A percentile compares a stretch with the other conserved stretches of the same genome.
Conservation (phyloP, 2,888 invertebrate species). For the Mimumesa dahlbomi region DNA sequence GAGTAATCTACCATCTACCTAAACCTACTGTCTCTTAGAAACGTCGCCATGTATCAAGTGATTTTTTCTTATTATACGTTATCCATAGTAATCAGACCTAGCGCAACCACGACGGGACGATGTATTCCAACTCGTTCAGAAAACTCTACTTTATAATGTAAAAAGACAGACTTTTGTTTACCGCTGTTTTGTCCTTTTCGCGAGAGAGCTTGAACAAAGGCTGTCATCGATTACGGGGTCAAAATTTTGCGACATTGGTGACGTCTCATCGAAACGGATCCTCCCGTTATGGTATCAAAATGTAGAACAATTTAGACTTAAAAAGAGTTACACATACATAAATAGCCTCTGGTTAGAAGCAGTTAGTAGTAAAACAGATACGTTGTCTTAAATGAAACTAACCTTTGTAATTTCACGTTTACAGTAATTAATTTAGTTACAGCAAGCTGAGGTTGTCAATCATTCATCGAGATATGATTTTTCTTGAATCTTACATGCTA, state of each 20-base stretch:
- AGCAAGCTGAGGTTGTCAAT: slow-evolving; percentile 48
- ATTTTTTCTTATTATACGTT: slow-evolving; percentile 68
- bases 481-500: no score
- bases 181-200: no score
- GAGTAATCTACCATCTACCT: slow-evolving; percentile 80
- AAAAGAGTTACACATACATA: slow-evolving; percentile 70
- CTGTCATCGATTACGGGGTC: no score
- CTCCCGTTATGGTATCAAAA: slow-evolving; percentile 71
- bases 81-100: slow-evolving; percentile 58
- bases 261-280: slow-evolving; percentile 46
- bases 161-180: background rate
- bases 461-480: no score
- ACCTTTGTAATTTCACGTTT: slow-evolving; percentile 72
- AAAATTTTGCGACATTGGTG: no score
- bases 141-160: background rate
- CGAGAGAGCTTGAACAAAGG: no score
- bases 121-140: background rate
- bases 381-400: slow-evolving; percentile 71
- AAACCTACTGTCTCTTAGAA: slow-evolving; percentile 78
- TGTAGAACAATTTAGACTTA: slow-evolving; percentile 75
- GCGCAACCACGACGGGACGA: slow-evolving; percentile 54
- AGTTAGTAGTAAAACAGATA: slow-evolving; percentile 68
- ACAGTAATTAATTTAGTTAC: slow-evolving; percentile 62
- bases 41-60: slow-evolving; percentile 75
- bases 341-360: slow-evolving; percentile 72